Percentiles rank a stretch among this genome's conserved stretches.
Conservation (phyloP, 2,113 vertebrate genomes). For the Phrynosoma platyrhinos region DNA sequence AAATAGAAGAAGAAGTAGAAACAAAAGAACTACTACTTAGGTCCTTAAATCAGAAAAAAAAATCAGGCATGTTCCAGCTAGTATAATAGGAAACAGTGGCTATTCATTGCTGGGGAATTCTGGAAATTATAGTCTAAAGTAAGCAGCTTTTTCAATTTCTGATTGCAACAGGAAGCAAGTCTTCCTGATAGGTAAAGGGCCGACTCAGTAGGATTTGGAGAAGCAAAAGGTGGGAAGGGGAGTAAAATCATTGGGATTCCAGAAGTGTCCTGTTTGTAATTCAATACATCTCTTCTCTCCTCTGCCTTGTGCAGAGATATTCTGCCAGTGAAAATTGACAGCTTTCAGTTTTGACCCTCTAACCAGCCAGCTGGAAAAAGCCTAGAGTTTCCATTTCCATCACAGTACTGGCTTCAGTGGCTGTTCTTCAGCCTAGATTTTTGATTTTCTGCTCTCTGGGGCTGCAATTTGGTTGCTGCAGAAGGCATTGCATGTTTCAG, state of each 20-base stretch:
- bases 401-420: background rate
- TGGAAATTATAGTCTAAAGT: background rate
- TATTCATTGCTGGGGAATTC: background rate
- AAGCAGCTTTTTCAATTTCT: background rate
- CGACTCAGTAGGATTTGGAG: background rate
- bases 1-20: too few relatives aligned
- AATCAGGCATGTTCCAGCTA: too few relatives aligned
- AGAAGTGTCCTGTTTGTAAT: background rate
- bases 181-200: background rate
- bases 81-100: background rate
- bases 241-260: background rate
- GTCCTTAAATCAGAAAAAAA: too few relatives aligned
- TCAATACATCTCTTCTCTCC: background rate
- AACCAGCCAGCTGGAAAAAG: background rate
- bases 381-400: too few relatives aligned
- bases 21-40: too few relatives aligned
- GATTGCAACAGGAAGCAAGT: background rate
- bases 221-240: background rate
- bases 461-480: constrained; percentile 8
- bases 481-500: background rate
- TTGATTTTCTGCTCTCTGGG: background rate
- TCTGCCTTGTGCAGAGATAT: background rate
- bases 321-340: background rate
- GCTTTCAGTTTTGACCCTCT: background rate
- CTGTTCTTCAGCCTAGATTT: background rate